Conservation (phyloP, 2,113 vertebrate species). For the Pogona vitticeps region DNA sequence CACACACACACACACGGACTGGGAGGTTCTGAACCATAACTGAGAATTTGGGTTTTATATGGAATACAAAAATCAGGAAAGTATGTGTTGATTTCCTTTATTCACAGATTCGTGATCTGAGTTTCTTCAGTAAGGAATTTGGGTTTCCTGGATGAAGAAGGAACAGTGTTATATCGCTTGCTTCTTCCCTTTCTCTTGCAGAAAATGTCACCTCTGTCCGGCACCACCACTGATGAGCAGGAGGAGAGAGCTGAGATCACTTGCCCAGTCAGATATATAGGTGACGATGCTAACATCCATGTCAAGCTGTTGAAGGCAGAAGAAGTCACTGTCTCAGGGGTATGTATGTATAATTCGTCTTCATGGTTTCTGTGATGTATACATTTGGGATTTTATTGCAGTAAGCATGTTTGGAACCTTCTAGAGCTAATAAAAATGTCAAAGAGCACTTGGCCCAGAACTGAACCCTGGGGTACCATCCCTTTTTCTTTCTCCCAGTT, state of each 20-base stretch:
- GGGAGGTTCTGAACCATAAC: not conserved
- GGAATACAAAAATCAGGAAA: not conserved
- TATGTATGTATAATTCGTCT: constrained; percentile 50
- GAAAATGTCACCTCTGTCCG: not conserved
- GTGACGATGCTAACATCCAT: constrained; percentile 76
- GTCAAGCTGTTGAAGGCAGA: constrained; percentile 71
- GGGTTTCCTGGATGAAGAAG: not conserved
- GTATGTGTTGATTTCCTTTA: not conserved
- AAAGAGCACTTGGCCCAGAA: no score
- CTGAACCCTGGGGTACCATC: no score
- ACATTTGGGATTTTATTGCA: no score
- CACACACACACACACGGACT: not conserved
- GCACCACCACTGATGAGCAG: not conserved
- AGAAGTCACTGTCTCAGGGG: constrained; percentile 67
- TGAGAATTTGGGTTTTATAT: not conserved
- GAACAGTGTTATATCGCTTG: not conserved
- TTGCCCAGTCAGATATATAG: constrained; percentile 70
- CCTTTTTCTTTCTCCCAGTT: no score
- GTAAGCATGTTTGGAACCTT: no score
- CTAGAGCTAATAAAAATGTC: no score
- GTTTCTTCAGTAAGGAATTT: not conserved
- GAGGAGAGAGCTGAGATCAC: not conserved
- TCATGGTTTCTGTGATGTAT: no score
- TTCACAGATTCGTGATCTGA: not conserved
- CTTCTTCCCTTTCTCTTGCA: constrained; percentile 29